Evolutionary conservation across 2,888 invertebrate genomes (phyloP).

Genomic region (Diplazon laetatorius): DNA sequence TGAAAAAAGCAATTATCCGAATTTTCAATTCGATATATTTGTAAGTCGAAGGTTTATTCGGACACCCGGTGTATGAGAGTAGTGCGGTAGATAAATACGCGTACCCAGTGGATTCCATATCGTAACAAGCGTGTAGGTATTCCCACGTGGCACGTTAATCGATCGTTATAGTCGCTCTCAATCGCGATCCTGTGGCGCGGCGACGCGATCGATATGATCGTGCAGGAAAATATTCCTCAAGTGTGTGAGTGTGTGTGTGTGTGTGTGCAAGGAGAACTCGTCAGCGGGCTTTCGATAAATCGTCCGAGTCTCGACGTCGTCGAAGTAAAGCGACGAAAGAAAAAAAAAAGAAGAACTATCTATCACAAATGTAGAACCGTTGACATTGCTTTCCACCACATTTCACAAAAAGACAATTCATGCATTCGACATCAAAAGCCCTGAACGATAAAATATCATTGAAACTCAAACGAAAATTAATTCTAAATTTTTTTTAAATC

Average conservation of each 20-base stretch:
- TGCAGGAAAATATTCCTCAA: too few relatives aligned
- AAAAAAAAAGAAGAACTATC: too few relatives aligned
- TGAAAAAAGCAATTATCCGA: too few relatives aligned
- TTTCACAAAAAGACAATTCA: too few relatives aligned
- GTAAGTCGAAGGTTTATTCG: not conserved
- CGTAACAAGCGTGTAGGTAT: slow-evolving; percentile 6
- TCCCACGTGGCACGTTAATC: slow-evolving; percentile 32
- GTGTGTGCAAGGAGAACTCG: slow-evolving; percentile 3
- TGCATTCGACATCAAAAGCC: too few relatives aligned
- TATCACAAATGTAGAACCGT: too few relatives aligned
- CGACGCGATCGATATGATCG: slow-evolving; percentile 11
- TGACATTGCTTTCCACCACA: too few relatives aligned
- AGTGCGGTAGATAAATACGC: not conserved
- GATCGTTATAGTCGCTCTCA: slow-evolving; percentile 29
- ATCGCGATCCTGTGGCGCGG: slow-evolving; percentile 12
- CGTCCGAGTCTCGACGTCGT: not conserved
- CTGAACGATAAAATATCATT: too few relatives aligned
- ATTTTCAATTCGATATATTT: too few relatives aligned
- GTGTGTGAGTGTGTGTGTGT: too few relatives aligned
- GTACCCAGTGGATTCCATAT: not conserved
- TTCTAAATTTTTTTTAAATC: too few relatives aligned
- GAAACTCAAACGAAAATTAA: too few relatives aligned
- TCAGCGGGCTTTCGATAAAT: slow-evolving; percentile 11
- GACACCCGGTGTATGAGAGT: slow-evolving; percentile 1
- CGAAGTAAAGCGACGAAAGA: not conserved